phyloP scores from a whole-genome alignment of 2,797 vertebrate genomes.

The Staurois parvus region DNA sequence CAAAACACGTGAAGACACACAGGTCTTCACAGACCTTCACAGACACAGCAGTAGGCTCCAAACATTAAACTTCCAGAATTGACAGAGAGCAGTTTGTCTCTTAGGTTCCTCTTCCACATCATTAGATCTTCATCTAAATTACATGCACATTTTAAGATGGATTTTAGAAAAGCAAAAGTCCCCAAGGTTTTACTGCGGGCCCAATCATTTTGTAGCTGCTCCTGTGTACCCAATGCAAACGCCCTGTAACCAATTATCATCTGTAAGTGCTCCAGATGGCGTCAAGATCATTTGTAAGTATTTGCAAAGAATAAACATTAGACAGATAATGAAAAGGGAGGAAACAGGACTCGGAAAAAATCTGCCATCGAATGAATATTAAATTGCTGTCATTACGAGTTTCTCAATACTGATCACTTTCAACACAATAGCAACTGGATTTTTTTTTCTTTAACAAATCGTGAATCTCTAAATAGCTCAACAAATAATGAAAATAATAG shows the following conservation, averaged over 20 bases:
- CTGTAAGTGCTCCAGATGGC: conserved; percentile 42
- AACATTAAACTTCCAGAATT: no score
- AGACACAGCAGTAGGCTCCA: no score
- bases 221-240: neutral
- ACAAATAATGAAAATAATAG: conserved; percentile 59
- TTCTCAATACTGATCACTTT: conserved; percentile 46
- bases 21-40: no score
- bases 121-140: neutral
- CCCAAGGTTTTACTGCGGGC: neutral
- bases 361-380: conserved; percentile 59
- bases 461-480: conserved; percentile 54
- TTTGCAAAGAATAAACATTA: conserved; percentile 55
- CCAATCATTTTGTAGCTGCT: neutral
- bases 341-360: conserved; percentile 45
- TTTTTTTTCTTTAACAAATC: conserved; percentile 36
- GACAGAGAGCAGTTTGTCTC: no score
- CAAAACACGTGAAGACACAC: no score
- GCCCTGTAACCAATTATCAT: conserved; percentile 8
- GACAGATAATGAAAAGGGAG: conserved; percentile 56
- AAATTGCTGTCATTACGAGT: conserved; percentile 60
- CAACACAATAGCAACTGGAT: conserved; percentile 38
- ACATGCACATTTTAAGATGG: neutral
- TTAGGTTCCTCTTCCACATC: no score
- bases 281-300: conserved; percentile 52
- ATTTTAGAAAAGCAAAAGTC: neutral